A percentile compares a stretch with the other conserved stretches of the same genome.
These are phyloP conservation scores for Alauda arvensis DNA, from an alignment of 2,797 vertebrate species.

Conservation along the genomic window DNA sequence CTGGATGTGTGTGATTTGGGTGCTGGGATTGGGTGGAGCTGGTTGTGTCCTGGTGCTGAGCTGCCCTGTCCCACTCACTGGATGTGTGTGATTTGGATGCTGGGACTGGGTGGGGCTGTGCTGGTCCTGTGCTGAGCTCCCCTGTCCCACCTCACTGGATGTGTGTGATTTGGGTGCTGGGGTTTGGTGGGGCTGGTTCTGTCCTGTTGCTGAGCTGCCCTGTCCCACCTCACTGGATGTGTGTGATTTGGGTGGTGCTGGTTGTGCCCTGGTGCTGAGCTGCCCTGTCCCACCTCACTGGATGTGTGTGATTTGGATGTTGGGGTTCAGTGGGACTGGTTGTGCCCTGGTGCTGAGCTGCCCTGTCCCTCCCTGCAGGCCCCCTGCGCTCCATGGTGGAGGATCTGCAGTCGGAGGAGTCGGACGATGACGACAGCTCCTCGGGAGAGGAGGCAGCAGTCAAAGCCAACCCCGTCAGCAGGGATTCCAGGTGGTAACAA, in stretches of 20 bases:
- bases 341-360: background rate
- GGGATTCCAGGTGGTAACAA: conserved; percentile 86
- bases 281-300: fast-evolving
- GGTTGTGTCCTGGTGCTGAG: too few species aligned
- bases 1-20: too few species aligned
- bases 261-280: background rate
- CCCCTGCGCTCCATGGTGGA: conserved; percentile 95
- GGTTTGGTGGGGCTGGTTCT: too few species aligned
- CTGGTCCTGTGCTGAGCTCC: too few species aligned
- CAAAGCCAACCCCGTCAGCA: conserved; percentile 86
- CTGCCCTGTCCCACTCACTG: fast-evolving
- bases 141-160: too few species aligned
- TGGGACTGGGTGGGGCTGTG: too few species aligned
- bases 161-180: too few species aligned
- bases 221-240: fast-evolving
- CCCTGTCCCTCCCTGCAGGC: conserved; percentile 37
- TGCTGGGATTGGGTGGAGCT: too few species aligned
- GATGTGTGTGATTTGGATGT: background rate
- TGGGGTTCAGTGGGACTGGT: background rate
- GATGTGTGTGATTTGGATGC: fast-evolving
- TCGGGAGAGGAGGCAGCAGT: conserved; percentile 88
- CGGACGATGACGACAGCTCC: conserved; percentile 93
- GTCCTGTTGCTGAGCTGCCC: too few species aligned
- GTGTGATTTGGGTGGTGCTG: background rate
- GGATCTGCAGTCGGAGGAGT: conserved; percentile 92